Conservation (phyloP, 2,888 invertebrate species). For the Andrena fulva region DNA sequence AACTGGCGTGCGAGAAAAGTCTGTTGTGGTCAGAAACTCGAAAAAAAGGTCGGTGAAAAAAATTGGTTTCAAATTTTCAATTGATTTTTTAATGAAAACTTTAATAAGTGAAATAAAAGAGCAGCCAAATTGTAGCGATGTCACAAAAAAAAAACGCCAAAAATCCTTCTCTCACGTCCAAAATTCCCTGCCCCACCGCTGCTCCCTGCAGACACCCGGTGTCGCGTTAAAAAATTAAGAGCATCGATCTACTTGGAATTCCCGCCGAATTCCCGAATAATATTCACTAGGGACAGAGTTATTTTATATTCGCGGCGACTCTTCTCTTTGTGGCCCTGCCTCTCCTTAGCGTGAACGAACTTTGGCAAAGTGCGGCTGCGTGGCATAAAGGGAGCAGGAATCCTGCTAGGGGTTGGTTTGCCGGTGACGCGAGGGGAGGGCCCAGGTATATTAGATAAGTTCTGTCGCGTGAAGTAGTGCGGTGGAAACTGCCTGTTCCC, state of each 20-base stretch:
- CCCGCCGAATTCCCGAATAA: slow-evolving; percentile 47
- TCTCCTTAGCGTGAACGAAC: slow-evolving; percentile 60
- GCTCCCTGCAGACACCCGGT: not conserved
- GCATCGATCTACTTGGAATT: slow-evolving; percentile 49
- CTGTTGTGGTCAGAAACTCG: no score
- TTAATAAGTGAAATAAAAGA: no score
- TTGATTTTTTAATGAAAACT: no score
- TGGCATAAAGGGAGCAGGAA: slow-evolving; percentile 64
- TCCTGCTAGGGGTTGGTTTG: slow-evolving; percentile 56
- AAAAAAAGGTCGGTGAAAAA: no score
- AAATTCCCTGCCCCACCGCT: no score
- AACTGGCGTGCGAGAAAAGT: not conserved
- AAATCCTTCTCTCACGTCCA: not conserved
- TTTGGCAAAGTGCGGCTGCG: slow-evolving; percentile 71
- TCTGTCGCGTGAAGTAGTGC: slow-evolving; percentile 74
- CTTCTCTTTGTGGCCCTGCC: slow-evolving; percentile 54
- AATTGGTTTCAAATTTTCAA: no score
- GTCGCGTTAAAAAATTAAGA: slow-evolving; percentile 34
- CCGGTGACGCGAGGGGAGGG: slow-evolving; percentile 59
- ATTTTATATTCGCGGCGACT: slow-evolving; percentile 69
- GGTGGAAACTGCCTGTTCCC: slow-evolving; percentile 70
- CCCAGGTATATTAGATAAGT: slow-evolving; percentile 78
- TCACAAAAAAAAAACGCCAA: not conserved
- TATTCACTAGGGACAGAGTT: slow-evolving; percentile 58
- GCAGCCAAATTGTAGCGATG: not conserved